phyloP scores from a whole-genome alignment of 2,888 invertebrate species.

The Thymelicus sylvestris region DNA sequence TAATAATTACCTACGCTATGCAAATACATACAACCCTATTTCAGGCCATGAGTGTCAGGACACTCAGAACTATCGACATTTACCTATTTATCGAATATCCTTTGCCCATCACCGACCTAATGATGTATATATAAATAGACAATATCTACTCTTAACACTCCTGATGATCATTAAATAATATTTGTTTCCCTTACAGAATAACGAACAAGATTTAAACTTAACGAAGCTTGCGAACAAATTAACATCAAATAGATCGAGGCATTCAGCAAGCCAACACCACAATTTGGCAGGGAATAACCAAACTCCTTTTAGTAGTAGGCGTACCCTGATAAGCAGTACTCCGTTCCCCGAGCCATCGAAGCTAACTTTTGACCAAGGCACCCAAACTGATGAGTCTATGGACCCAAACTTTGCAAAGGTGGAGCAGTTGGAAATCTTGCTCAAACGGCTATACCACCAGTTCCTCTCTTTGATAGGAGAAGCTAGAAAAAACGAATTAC shows the following conservation, averaged over 20 bases:
- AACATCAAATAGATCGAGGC: slow-evolving; percentile 14
- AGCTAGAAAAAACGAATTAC: slow-evolving; percentile 41
- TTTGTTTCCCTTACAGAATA: slow-evolving; percentile 15
- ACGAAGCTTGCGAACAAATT: slow-evolving; percentile 13
- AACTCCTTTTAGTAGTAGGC: slow-evolving; percentile 40
- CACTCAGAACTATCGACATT: too few species aligned
- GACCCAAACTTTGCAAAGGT: slow-evolving; percentile 49
- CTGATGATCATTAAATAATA: background rate
- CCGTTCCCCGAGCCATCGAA: slow-evolving; percentile 51
- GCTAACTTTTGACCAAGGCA: slow-evolving; percentile 56
- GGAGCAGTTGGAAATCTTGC: slow-evolving; percentile 52
- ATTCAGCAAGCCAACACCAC: slow-evolving; percentile 6
- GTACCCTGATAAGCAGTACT: slow-evolving; percentile 55
- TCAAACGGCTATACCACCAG: slow-evolving; percentile 53
- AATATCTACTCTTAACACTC: background rate
- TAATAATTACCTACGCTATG: too few species aligned
- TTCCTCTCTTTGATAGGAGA: slow-evolving; percentile 51
- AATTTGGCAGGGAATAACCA: slow-evolving; percentile 12
- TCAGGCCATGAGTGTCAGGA: too few species aligned
- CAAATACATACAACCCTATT: too few species aligned
- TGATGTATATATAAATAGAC: too few species aligned
- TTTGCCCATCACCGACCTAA: too few species aligned
- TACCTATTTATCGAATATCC: too few species aligned
- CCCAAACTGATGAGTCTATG: slow-evolving; percentile 55
- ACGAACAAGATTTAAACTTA: slow-evolving; percentile 17